phyloP scores from a whole-genome alignment of 1,140 invertebrate genomes.

The Vanessa tameamea region DNA sequence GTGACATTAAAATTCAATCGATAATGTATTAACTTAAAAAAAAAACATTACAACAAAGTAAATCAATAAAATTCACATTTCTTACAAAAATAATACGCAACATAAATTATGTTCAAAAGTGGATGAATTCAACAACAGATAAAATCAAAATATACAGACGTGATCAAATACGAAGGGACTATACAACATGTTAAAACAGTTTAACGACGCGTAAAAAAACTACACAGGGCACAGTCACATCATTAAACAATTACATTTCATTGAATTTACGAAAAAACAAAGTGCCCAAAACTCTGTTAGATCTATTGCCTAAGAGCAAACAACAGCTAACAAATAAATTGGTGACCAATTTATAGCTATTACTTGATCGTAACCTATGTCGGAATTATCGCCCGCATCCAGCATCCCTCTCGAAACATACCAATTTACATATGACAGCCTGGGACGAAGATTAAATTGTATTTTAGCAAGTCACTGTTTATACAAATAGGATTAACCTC shows the following conservation, averaged over 20 bases:
- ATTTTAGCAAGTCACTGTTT: slow-evolving; percentile 32
- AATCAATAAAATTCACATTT: background rate
- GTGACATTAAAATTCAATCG: too few relatives aligned
- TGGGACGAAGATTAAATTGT: slow-evolving; percentile 29
- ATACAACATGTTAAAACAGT: background rate
- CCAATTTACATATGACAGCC: slow-evolving; percentile 55
- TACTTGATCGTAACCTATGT: slow-evolving; percentile 48
- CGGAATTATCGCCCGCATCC: slow-evolving; percentile 57
- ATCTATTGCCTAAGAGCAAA: slow-evolving; percentile 19
- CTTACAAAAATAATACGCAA: background rate
- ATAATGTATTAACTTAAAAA: too few relatives aligned
- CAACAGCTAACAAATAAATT: slow-evolving; percentile 59
- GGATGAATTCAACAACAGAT: background rate
- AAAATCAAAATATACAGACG: too few relatives aligned
- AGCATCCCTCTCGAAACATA: slow-evolving; percentile 54
- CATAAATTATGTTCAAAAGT: background rate
- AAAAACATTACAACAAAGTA: too few relatives aligned
- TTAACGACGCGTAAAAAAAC: background rate
- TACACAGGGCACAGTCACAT: background rate
- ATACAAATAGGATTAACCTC: background rate
- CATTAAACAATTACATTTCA: background rate
- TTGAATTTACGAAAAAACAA: background rate
- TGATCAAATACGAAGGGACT: too few relatives aligned
- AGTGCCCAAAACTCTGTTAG: slow-evolving; percentile 10
- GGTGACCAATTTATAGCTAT: slow-evolving; percentile 54